These are phyloP conservation scores for Calyptomena viridis DNA, from an alignment of 2,113 vertebrate species.

Conservation along the genomic window DNA sequence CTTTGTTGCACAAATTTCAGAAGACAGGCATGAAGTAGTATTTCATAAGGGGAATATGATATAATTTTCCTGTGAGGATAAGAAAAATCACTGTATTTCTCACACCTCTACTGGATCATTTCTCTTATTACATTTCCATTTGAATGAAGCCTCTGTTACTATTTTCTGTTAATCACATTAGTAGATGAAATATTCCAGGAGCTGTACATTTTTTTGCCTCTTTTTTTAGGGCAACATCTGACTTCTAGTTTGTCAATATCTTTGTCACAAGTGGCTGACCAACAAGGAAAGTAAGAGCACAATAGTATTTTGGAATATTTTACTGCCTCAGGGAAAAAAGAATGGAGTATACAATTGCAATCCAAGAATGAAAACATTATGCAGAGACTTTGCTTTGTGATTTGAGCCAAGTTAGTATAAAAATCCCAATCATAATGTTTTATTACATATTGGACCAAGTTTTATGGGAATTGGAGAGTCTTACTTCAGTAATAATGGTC, in stretches of 20 bases:
- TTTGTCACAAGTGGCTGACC: neutral
- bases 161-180: neutral
- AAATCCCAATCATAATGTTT: neutral
- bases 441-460: neutral
- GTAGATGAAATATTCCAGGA: neutral
- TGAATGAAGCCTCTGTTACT: neutral
- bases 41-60: neutral
- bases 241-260: neutral
- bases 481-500: neutral
- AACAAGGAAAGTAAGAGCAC: neutral
- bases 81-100: neutral
- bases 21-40: neutral
- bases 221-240: neutral
- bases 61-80: neutral
- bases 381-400: neutral
- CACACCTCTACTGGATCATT: neutral
- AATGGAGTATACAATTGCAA: neutral
- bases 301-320: neutral
- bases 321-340: neutral
- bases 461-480: neutral
- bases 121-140: neutral
- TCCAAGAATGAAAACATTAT: neutral
- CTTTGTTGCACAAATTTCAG: neutral
- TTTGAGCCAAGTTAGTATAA: neutral
- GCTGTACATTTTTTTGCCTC: neutral